Evolutionary conservation across 2,113 vertebrate genomes (phyloP).

Genomic region (Lichenostomus cassidix): DNA sequence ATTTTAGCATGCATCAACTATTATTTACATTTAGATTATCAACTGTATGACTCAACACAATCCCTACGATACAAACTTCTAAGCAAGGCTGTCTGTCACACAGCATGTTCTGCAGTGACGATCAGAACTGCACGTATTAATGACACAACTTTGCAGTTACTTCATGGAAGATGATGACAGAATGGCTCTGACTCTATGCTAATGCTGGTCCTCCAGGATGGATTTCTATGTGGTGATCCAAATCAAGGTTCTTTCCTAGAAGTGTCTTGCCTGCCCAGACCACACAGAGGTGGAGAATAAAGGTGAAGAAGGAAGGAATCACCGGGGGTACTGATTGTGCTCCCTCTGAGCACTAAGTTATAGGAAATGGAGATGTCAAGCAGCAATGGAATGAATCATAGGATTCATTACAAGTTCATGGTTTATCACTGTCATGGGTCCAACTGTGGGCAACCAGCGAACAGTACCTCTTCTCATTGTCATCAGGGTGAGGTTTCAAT

Average conservation of each 20-base stretch:
- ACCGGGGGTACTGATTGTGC: no score
- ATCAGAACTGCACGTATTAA: background rate
- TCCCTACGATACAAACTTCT: background rate
- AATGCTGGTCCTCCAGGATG: background rate
- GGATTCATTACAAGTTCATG: background rate
- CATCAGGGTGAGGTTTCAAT: background rate
- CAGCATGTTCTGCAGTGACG: background rate
- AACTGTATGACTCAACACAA: background rate
- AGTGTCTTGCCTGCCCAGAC: background rate
- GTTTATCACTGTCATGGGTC: background rate
- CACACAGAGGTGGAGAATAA: background rate
- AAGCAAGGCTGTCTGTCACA: background rate
- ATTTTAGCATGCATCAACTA: background rate
- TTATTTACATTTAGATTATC: slow-evolving; percentile 11
- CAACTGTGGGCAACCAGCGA: background rate
- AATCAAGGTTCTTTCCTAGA: background rate
- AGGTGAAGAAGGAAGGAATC: background rate
- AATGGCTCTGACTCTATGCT: background rate
- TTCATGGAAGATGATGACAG: background rate
- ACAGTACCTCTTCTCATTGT: background rate
- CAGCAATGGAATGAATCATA: background rate
- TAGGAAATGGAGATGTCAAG: background rate
- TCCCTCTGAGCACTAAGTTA: background rate
- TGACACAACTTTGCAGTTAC: background rate
- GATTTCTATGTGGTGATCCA: background rate